Base-by-base conservation (phyloP, 2,797 vertebrate genomes). In the Lateolabrax maculatus region DNA sequence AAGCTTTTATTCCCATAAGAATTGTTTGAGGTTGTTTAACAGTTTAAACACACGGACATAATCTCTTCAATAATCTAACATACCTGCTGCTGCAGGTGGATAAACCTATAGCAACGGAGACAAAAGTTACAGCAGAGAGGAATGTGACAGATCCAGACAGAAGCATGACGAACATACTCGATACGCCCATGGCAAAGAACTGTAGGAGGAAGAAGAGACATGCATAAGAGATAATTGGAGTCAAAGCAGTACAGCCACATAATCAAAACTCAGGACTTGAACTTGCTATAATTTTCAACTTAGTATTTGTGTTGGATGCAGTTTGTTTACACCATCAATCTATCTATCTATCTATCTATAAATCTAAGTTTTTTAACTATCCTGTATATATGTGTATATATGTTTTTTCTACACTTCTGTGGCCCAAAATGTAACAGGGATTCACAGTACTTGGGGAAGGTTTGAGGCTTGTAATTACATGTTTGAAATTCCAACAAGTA, bases 61-160 rank as follows among this genome's bases (percentile, higher is more conserved):
- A 1, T 29, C 0, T 31, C 52, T 53, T 65, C 10, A 23, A 44
- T 16, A 1, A 37, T 51, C 0, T 0, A 34, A 83, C 84, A 1
- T 51, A 95, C 98, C 98, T 93, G 90, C 96, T 96, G 86, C 94
- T 95, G 70, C 99, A 98, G 43, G 97, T 97, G 77, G 94, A 91
- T 0, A 97, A 82, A 6, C 96, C 94, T 0, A 98, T 82, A 0
- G 95, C 93, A 13, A 89, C 91, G 0, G 97, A 97, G 1, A 97
- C 87, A 0, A 94, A 97, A 34, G 89, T 79, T 11, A 98, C 81
- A 0, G 98, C 96, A n/a, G 87, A 90, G 43, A 85, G 83, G 61
- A 97, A 97, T 11, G 91, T 94, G 21, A 93, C 89, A 0, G 91
- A 85, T 77, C 94, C 95, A 23, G 95, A 95, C 81, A 99, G 88